Conservation (phyloP, 1,140 invertebrate genomes). For the Lerema accius region DNA sequence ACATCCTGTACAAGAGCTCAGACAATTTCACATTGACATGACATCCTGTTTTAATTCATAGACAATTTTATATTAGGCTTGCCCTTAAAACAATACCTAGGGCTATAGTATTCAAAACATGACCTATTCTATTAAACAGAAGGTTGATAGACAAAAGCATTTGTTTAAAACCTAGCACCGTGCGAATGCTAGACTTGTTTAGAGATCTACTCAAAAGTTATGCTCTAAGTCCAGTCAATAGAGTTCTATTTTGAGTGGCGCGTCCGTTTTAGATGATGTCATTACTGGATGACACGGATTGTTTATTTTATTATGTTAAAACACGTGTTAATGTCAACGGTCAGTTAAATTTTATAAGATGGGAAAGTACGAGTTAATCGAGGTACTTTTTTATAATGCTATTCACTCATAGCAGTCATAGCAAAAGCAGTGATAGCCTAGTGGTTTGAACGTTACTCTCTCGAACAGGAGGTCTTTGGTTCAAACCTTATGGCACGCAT, state of each 20-base stretch:
- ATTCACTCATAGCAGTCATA: no score
- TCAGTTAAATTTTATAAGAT: no score
- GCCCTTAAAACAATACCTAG: constrained; percentile 22
- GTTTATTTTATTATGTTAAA: constrained; percentile 7
- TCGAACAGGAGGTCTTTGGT: no score
- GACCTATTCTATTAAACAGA: constrained; percentile 36
- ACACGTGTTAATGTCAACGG: no score
- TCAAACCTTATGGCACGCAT: no score
- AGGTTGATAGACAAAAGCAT: constrained; percentile 34
- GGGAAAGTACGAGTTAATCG: no score
- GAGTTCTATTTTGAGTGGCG: constrained; percentile 7
- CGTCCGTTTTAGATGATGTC: constrained; percentile 25
- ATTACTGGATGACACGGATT: background rate
- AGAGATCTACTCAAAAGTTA: constrained; percentile 39
- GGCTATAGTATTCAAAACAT: constrained; percentile 31
- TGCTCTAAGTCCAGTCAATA: constrained; percentile 7
- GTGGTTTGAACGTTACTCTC: no score
- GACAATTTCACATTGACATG: background rate
- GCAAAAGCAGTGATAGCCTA: no score
- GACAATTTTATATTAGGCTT: constrained; percentile 18
- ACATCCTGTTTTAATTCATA: constrained; percentile 12
- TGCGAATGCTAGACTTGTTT: constrained; percentile 37
- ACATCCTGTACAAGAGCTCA: background rate
- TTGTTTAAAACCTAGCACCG: constrained; percentile 36
- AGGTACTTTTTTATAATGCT: no score